Conservation (phyloP, 2,888 invertebrate species). For the Penaeus monodon region DNA sequence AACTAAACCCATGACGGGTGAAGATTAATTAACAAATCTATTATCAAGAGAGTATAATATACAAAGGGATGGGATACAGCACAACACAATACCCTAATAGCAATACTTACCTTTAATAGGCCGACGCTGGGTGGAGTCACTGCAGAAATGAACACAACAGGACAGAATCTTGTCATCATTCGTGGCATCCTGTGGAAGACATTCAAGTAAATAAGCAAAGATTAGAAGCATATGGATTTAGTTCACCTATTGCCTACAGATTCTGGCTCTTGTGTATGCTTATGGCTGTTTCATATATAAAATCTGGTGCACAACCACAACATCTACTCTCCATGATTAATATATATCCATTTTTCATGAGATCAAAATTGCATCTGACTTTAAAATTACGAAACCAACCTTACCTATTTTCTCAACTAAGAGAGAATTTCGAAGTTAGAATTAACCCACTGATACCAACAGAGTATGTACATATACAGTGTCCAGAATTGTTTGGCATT, state of each 20-base stretch:
- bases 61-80: background rate
- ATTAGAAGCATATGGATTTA: background rate
- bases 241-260: background rate
- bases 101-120: constrained; percentile 61
- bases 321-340: background rate
- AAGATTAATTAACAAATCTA: background rate
- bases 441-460: too few species aligned
- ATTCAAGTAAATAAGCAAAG: background rate
- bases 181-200: constrained; percentile 70
- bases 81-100: background rate
- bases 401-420: too few species aligned
- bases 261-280: background rate
- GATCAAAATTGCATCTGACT: background rate
- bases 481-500: too few species aligned
- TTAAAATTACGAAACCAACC: too few species aligned
- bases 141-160: constrained; percentile 66
- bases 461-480: too few species aligned
- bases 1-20: too few species aligned
- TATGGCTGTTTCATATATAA: background rate
- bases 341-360: background rate
- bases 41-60: background rate
- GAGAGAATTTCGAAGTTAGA: too few species aligned
- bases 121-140: constrained; percentile 53
- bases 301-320: background rate
- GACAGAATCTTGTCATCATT: constrained; percentile 88